Evolutionary conservation across 2,113 vertebrate genomes (phyloP).

Genomic region (Rhabdornis inornatus): DNA sequence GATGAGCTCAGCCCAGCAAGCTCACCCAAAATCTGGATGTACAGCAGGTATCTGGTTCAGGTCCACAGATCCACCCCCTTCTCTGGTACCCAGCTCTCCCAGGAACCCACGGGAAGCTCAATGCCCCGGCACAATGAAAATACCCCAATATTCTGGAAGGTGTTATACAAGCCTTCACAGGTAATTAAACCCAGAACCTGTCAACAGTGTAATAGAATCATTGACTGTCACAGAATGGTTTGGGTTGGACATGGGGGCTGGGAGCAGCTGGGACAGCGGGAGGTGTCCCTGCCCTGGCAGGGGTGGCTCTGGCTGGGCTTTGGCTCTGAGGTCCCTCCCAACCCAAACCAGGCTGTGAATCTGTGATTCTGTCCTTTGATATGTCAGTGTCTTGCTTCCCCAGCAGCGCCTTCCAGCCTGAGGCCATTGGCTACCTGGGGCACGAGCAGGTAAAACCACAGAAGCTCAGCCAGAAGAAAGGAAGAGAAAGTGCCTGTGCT

Average conservation of each 20-base stretch:
- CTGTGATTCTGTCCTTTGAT: not conserved
- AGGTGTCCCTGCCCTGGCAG: not conserved
- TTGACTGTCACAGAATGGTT: not conserved
- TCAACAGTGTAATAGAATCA: not conserved
- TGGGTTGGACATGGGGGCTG: not conserved
- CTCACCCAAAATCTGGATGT: not conserved
- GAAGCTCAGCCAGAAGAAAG: too few species aligned
- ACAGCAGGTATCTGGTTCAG: accelerated
- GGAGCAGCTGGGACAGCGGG: not conserved
- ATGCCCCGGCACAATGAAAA: accelerated
- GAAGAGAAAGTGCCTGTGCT: not conserved
- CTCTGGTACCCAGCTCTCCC: not conserved
- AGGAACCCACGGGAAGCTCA: not conserved
- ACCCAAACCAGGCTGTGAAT: not conserved
- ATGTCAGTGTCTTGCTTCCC: not conserved
- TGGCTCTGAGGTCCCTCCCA: accelerated
- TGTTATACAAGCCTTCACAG: not conserved
- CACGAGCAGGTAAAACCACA: not conserved
- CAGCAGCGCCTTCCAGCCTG: not conserved
- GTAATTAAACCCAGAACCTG: not conserved
- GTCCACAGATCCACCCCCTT: not conserved
- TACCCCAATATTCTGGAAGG: not conserved
- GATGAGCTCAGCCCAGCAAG: not conserved
- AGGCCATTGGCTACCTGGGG: not conserved
- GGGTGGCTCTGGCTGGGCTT: not conserved